Evolutionary conservation across 1,140 invertebrate species (phyloP), one percentile per base, ranked within the genome.

Genomic region (Pseudomyrmex sp.): DNA sequence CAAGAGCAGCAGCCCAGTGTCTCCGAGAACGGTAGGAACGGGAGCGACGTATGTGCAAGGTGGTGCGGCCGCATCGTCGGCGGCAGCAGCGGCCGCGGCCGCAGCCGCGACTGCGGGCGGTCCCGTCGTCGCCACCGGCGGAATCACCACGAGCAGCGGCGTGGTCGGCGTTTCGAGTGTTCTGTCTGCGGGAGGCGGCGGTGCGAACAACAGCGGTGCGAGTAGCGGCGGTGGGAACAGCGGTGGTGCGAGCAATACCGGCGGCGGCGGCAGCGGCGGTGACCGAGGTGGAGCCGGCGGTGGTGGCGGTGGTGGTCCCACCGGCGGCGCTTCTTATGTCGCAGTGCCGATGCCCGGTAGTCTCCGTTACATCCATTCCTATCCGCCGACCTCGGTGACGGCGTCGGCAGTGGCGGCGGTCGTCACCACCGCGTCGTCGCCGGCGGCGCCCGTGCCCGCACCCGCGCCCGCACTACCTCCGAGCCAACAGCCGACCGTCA

Each of bases 1-100:
- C 92, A 94, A 94, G 84, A 94, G 92, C 86, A 93, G 92, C 87
- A 93, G 92, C 76, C 93, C 94, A 15, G 92, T 93, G 74, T 94
- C 94, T 77, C 92, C 94, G 35, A 89, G 93, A 75, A 94, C 93
- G 80, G 93, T 93, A 75, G 93, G 92, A 58, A 89, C 87, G 48
- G 90, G 92, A 61, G 90, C 70, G 65, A 88, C 87, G 58, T 93
- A 93, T 85, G 92, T 91, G 35, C 91, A 91, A 76, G 91, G 92
- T 70, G 89, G 91, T 26, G 85, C 89, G 12, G 86, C 87, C 35
- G 90, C 87, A 54, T 89, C 91, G n/a, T 90, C 89, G 70, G 87
- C 77, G 72, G 88, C 84, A 72, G 82, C 87, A 63, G 85, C 84
- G 10, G 89, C 89, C 9, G 85, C 82, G 15, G 85, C 85, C 84